Evolutionary conservation across 92 coral and sea anemone genomes (phyloP), one percentile per base, ranked within the genome.

Genomic region (Nematostella vectensis): DNA sequence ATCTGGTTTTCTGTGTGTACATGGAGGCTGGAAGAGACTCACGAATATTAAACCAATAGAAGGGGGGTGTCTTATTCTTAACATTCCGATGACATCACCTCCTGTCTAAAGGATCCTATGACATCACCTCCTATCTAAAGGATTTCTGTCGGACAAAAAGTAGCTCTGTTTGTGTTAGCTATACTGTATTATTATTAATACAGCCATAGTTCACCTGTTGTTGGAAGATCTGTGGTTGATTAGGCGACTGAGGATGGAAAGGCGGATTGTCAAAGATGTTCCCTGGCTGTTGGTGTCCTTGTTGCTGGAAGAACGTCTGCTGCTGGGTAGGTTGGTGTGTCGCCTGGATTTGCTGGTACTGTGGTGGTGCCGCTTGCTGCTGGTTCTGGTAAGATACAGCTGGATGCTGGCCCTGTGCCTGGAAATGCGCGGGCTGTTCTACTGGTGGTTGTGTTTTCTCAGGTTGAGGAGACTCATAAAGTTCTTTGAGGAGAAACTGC

Each of bases 401-500:
- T n/a, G n/a, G 69, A 25, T 48, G 49, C 31, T 2, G 28, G 16
- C 12, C 45, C 12, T 53, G 70, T 30, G 49, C 45, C 29, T 48
- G 69, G 16, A n/a, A 47, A 1, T 36, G 18, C 36, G 63, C 49
- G 26, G 4, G 55, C 0, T 26, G 25, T n/a, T n/a, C 4, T 20
- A 13, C 50, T 44, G 50, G 17, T 4, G 4, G 1, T 44, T 20
- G 11, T 11, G 54, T 10, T n/a, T 8, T 8, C 23, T 11, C 11
- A 10, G 9, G 51, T 45, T 45, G 51, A 11, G 12, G 51, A 6
- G 51, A 19, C 23, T 55, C 63, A 55, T 66, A 66, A 18, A 66
- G 25, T 63, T 66, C 72, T 47, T 66, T 55, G 26, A 66, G 55
- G 44, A 66, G 60, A 45, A 27, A 66, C 72, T 66, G 55, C 19